phyloP scores from a whole-genome alignment of 1,140 invertebrate species.

The Augochlora pura region DNA sequence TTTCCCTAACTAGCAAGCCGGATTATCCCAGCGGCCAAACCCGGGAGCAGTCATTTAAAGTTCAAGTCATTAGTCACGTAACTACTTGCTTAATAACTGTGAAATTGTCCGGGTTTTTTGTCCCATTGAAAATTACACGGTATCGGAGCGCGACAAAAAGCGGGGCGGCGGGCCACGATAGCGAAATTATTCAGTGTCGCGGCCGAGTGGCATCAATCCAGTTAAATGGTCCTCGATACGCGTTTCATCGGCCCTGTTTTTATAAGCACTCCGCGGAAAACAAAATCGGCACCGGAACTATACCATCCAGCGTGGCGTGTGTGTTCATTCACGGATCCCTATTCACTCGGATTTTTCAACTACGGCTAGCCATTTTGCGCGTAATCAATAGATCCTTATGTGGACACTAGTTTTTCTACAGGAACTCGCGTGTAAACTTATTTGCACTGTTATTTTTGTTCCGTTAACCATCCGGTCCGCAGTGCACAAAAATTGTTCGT shows the following conservation, averaged over 20 bases:
- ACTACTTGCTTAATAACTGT: conserved; percentile 47
- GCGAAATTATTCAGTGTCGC: conserved; percentile 35
- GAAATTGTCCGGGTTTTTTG: conserved; percentile 25
- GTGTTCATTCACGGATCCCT: neutral
- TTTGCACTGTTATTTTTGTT: too few relatives aligned
- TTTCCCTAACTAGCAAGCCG: conserved; percentile 15
- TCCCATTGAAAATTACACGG: conserved; percentile 37
- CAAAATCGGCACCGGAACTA: conserved; percentile 23
- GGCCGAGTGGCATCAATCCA: conserved; percentile 43
- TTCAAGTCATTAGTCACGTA: conserved; percentile 42
- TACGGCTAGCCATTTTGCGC: neutral
- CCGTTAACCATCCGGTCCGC: too few relatives aligned
- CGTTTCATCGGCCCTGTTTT: conserved; percentile 25
- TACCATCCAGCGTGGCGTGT: neutral
- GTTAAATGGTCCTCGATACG: conserved; percentile 39
- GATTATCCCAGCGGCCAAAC: conserved; percentile 5
- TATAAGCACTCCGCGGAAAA: conserved; percentile 21
- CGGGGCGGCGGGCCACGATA: neutral
- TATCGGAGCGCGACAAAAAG: conserved; percentile 18
- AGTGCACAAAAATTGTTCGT: too few relatives aligned
- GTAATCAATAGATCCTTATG: too few relatives aligned
- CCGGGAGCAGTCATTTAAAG: conserved; percentile 34
- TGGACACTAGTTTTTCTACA: too few relatives aligned
- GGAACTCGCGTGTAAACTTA: too few relatives aligned
- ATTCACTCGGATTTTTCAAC: conserved; percentile 2